Evolutionary conservation across 2,113 vertebrate species (phyloP).

Genomic region (Microcebus murinus): DNA sequence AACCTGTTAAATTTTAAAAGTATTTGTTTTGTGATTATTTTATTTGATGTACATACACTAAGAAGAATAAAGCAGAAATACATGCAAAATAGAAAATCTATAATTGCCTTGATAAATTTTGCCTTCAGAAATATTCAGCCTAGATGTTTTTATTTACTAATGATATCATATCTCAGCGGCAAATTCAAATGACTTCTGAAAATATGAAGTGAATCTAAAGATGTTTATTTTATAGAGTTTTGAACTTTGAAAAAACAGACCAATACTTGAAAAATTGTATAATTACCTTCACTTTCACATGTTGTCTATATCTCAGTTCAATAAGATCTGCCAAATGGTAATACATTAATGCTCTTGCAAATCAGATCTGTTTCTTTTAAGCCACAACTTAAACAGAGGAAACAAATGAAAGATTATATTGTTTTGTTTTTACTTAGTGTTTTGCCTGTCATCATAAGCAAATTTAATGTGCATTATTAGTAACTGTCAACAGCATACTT

Average conservation of each 20-base stretch:
- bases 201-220: background rate
- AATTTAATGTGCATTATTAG: slow-evolving; percentile 87
- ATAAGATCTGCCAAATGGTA: slow-evolving; percentile 19
- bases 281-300: slow-evolving; percentile 6
- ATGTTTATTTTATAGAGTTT: slow-evolving; percentile 12
- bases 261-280: background rate
- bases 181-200: slow-evolving; percentile 38
- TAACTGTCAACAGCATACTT: slow-evolving; percentile 84
- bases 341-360: slow-evolving; percentile 63
- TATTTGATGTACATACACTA: background rate
- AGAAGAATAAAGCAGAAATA: background rate
- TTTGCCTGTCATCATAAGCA: slow-evolving; percentile 83
- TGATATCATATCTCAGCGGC: background rate
- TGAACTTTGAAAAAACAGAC: background rate
- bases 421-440: slow-evolving; percentile 80
- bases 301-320: background rate
- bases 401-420: slow-evolving; percentile 65
- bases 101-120: background rate
- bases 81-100: slow-evolving; percentile 37
- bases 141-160: slow-evolving; percentile 21
- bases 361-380: slow-evolving; percentile 58
- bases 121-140: background rate
- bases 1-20: background rate
- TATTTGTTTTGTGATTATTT: background rate
- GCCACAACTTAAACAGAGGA: slow-evolving; percentile 49